phyloP scores from a whole-genome alignment of 2,888 invertebrate species.

The Sphaerophoria rueppellii region DNA sequence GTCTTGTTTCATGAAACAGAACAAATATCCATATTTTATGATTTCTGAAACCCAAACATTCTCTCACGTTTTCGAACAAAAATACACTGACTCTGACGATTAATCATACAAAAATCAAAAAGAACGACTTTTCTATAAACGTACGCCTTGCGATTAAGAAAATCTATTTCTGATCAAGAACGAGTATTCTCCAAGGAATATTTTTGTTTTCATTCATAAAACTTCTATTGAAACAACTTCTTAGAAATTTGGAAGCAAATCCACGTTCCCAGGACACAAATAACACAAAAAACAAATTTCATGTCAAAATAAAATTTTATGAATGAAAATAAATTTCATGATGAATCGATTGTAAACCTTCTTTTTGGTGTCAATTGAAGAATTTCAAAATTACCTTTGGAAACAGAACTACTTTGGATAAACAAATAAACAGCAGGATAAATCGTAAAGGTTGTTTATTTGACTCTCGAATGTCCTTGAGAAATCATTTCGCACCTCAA shows the following conservation, averaged over 20 bases:
- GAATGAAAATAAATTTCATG: constrained; percentile 53
- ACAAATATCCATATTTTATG: too few species aligned
- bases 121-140: too few species aligned
- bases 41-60: too few species aligned
- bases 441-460: not conserved
- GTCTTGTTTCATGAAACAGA: too few species aligned
- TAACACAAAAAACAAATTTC: constrained; percentile 23
- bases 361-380: constrained; percentile 29
- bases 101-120: too few species aligned
- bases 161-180: too few species aligned
- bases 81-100: too few species aligned
- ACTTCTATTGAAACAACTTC: constrained; percentile 21
- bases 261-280: constrained; percentile 53
- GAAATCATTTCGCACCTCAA: constrained; percentile 58
- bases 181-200: not conserved
- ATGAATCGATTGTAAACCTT: constrained; percentile 41
- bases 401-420: constrained; percentile 12
- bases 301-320: constrained; percentile 54
- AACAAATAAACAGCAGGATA: constrained; percentile 36
- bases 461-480: constrained; percentile 46
- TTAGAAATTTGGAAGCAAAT: constrained; percentile 53
- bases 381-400: constrained; percentile 28
- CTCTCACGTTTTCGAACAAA: too few species aligned
- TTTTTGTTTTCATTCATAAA: not conserved
- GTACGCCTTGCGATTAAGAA: too few species aligned